Evolutionary conservation across 2,888 invertebrate genomes (phyloP), one percentile per base, ranked within the genome.

Genomic region (Ornithoptera alexandrae): DNA sequence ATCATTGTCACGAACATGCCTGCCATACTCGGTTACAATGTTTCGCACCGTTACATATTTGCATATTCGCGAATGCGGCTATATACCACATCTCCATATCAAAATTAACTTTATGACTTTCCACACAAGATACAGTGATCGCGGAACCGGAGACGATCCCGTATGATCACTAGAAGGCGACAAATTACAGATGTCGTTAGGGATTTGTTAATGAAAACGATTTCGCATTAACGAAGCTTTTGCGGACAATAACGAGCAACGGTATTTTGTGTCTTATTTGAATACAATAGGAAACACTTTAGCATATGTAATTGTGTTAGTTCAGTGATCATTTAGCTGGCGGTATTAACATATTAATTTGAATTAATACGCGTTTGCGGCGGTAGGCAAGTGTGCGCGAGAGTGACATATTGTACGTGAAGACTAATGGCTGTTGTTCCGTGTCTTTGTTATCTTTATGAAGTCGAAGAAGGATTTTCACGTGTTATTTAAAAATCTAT

Each of bases 1-100:
- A 90, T 89, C 85, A 85, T 81, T 79, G 81, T 87, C 88, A 87
- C 84, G 84, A 83, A 79, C 83, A 78, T 73, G 88, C 88, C 62
- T 73, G 88, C 88, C 66, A 81, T 87, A 86, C 85, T 81, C 79
- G 87, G 81, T 73, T 75, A 78, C 77, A 72, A 70, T 72, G 71
- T 72, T 72, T 76, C 78, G 75, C 77, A 88, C 90, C 89, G 90
- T 90, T 90, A 89, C 81, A 78, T 80, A 76, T 78, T 77, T 71
- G 72, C 78, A 76, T 65, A 62, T 17, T 30, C 24, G 20, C 22
- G 61, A 20, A 42, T 57, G 30, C 56, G 72, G 67, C 62, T 71
- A 67, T 71, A 69, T 73, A 77, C 71, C 24, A 67, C 20, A 42
- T 39, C 30, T 67, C 46, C 74, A 77, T 42, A 67, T 70, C 53